Evolutionary conservation across 2,113 vertebrate genomes (phyloP).

Genomic region (Phyllostomus discolor): DNA sequence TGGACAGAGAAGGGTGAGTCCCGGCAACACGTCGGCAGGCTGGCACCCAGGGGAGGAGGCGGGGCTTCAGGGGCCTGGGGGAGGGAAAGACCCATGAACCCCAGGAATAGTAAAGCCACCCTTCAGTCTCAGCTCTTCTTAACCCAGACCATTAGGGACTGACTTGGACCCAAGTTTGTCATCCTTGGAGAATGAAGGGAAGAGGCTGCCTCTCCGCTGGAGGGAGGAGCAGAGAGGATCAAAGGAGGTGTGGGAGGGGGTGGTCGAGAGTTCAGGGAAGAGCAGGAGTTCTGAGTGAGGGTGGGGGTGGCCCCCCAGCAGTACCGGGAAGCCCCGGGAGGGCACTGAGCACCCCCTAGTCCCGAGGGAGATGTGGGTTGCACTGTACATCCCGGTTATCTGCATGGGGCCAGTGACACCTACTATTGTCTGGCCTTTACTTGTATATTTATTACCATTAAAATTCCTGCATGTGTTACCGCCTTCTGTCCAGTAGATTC

Average conservation of each 20-base stretch:
- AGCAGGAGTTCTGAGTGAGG: background rate
- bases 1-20: background rate
- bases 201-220: background rate
- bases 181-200: background rate
- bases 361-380: background rate
- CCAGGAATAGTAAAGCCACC: background rate
- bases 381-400: background rate
- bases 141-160: background rate
- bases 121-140: background rate
- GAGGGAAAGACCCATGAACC: fast-evolving
- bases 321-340: background rate
- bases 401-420: background rate
- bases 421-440: background rate
- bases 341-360: too few species aligned
- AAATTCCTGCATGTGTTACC: background rate
- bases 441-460: background rate
- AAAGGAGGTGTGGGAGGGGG: background rate
- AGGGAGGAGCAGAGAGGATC: background rate
- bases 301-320: too few species aligned
- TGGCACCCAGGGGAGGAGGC: background rate
- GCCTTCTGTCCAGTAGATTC: background rate
- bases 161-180: background rate
- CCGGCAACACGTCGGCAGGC: background rate
- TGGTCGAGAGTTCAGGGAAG: background rate
- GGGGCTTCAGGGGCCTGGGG: background rate